Percentiles rank a stretch among this genome's conserved stretches.
Conservation (phyloP, 2,113 vertebrate species). For the Paradisaea rubra region DNA sequence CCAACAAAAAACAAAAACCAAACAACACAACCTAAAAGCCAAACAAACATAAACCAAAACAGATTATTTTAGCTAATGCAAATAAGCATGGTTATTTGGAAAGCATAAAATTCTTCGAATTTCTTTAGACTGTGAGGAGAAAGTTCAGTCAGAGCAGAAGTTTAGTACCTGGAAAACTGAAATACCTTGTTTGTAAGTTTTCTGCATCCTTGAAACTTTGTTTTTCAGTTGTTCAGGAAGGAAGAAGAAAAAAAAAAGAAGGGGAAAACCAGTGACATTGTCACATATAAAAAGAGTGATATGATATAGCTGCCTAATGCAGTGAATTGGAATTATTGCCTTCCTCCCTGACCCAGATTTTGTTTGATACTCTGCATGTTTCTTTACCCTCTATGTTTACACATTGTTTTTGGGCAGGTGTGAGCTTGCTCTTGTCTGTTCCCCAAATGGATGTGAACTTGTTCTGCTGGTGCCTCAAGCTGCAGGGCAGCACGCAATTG, state of each 20-base stretch:
- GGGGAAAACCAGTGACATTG: neutral
- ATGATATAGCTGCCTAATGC: neutral
- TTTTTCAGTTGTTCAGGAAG: neutral
- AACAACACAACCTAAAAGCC: neutral
- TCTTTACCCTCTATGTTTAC: slow-evolving; percentile 26
- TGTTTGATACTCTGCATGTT: neutral
- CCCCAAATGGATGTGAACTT: slow-evolving; percentile 4
- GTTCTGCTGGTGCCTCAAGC: slow-evolving; percentile 46
- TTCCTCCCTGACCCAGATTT: neutral
- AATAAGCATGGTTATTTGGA: neutral
- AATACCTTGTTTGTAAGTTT: neutral
- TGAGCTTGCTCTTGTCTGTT: slow-evolving; percentile 36
- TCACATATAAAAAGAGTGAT: neutral
- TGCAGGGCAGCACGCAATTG: slow-evolving; percentile 22
- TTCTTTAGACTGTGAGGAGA: neutral
- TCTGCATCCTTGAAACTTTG: neutral
- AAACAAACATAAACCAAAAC: neutral
- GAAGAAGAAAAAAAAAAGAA: neutral
- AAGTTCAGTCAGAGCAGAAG: neutral
- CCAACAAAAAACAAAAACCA: neutral
- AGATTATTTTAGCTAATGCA: neutral
- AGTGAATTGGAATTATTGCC: neutral
- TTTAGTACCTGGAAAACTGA: neutral
- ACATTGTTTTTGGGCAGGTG: slow-evolving; percentile 27
- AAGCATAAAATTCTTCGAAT: neutral